phyloP scores from a whole-genome alignment of 2,888 invertebrate species.

The Noctua janthe region DNA sequence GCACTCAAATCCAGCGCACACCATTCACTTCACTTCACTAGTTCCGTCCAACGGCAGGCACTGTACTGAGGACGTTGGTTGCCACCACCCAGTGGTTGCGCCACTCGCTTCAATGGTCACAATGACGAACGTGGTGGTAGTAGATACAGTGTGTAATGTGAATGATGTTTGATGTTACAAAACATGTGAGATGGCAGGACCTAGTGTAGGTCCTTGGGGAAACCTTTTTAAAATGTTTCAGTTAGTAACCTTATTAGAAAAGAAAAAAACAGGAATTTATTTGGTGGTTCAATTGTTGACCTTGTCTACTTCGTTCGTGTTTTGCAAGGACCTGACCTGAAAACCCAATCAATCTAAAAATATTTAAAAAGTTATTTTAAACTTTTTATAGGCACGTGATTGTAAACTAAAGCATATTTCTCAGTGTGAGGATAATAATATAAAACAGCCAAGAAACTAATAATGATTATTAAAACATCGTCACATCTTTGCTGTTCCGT shows the following conservation, averaged over 20 bases:
- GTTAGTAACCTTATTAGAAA: background rate
- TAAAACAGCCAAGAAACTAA: background rate
- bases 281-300: background rate
- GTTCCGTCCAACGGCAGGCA: constrained; percentile 58
- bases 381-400: background rate
- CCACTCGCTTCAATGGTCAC: constrained; percentile 61
- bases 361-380: background rate
- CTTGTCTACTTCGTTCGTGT: background rate
- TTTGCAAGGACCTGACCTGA: background rate
- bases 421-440: background rate
- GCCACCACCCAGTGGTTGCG: constrained; percentile 55
- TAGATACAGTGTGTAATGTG: background rate
- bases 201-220: background rate
- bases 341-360: background rate
- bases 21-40: constrained; percentile 69
- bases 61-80: constrained; percentile 60
- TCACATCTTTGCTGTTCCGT: background rate
- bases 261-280: background rate
- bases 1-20: constrained; percentile 58
- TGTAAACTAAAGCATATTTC: background rate
- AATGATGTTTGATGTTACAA: constrained; percentile 13
- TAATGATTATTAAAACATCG: background rate
- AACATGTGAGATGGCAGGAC: constrained; percentile 13
- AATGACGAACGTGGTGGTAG: constrained; percentile 34
- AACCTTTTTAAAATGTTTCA: background rate